These are phyloP conservation scores for Bursaphelenchus okinawaensis DNA, from an alignment of 2,888 invertebrate genomes.

Conservation along the genomic window DNA sequence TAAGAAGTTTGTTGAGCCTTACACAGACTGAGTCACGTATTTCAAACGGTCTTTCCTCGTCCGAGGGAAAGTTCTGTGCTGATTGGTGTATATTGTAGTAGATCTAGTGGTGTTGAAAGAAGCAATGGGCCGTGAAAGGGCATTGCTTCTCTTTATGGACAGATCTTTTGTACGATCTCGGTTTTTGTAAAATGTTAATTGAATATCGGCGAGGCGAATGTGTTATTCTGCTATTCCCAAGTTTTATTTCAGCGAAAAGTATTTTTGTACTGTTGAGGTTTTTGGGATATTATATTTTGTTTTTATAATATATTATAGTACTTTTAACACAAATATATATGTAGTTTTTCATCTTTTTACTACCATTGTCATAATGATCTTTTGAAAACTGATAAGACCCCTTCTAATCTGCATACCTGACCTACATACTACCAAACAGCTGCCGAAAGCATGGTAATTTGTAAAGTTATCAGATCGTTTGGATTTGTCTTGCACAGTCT, in stretches of 20 bases:
- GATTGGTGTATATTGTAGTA: not conserved
- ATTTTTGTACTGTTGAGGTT: no score
- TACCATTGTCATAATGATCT: no score
- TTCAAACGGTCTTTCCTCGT: not conserved
- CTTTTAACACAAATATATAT: no score
- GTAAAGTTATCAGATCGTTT: not conserved
- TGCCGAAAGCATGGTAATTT: not conserved
- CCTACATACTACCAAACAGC: not conserved
- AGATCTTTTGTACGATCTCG: not conserved
- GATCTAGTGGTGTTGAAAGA: not conserved
- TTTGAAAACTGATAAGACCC: no score
- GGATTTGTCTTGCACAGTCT: not conserved
- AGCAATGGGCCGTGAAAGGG: not conserved
- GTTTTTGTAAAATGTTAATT: not conserved
- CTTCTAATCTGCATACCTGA: no score
- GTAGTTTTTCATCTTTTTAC: no score
- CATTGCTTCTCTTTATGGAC: not conserved
- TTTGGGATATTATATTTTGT: no score
- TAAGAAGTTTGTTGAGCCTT: not conserved
- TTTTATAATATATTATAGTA: no score
- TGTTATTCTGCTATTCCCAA: no score
- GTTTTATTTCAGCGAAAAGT: no score
- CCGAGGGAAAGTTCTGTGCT: not conserved
- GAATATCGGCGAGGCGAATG: no score
- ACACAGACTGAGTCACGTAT: not conserved